A percentile compares a stretch with the other conserved stretches of the same genome.
phyloP scores from a whole-genome alignment of 1,140 invertebrate species.

The Tetragonula clypearis region DNA sequence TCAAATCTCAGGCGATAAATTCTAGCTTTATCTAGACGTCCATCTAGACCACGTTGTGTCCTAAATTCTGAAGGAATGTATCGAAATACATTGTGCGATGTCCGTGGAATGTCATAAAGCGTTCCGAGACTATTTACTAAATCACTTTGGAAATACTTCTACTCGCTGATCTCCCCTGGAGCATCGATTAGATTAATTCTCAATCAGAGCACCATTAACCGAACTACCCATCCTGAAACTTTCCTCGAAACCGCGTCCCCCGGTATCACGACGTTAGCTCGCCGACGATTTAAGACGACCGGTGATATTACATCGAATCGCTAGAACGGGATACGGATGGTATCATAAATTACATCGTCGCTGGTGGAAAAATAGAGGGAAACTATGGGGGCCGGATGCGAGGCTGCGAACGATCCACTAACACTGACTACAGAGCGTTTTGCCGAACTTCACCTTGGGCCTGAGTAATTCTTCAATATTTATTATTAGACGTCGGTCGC shows the following conservation, averaged over 20 bases:
- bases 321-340: neutral
- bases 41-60: neutral
- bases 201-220: constrained; percentile 11
- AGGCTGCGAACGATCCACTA: neutral
- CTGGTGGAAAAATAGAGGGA: constrained; percentile 14
- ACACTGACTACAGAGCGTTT: neutral
- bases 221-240: neutral
- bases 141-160: neutral
- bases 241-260: neutral
- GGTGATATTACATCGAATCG: constrained; percentile 4
- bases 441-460: constrained; percentile 22
- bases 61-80: neutral
- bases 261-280: neutral
- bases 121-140: neutral
- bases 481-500: constrained; percentile 25
- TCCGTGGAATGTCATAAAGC: neutral
- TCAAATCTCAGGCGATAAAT: neutral
- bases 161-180: neutral
- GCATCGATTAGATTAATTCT: constrained; percentile 13
- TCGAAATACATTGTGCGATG: neutral
- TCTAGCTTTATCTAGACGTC: neutral
- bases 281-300: neutral
- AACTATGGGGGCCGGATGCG: constrained; percentile 13
- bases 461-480: constrained; percentile 33
- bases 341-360: constrained; percentile 22